Percentiles rank a stretch among this genome's conserved stretches.
These are phyloP conservation scores for Misgurnus anguillicaudatus DNA, from an alignment of 2,113 vertebrate genomes.

Conservation along the genomic window DNA sequence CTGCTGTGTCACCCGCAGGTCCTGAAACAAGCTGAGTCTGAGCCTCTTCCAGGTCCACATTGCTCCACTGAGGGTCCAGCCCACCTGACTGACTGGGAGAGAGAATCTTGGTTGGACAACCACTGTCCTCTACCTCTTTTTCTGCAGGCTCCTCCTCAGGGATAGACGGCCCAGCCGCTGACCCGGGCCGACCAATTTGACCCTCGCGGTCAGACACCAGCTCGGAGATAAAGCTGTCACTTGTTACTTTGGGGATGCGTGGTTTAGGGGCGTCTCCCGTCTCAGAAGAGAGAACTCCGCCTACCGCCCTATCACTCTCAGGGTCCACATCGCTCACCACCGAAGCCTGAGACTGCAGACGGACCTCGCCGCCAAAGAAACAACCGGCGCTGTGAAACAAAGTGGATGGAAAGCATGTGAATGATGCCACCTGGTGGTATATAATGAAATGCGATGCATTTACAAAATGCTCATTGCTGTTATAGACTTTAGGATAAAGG, in stretches of 20 bases:
- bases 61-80: slow-evolving; percentile 85
- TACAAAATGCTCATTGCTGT: background rate
- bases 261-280: slow-evolving; percentile 54
- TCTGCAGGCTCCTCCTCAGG: slow-evolving; percentile 57
- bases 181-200: slow-evolving; percentile 38
- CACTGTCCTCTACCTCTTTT: slow-evolving; percentile 42
- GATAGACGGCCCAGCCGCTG: slow-evolving; percentile 46
- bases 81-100: slow-evolving; percentile 56
- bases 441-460: background rate
- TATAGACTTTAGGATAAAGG: background rate
- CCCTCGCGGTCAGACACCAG: slow-evolving; percentile 74
- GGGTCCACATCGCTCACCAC: slow-evolving; percentile 76
- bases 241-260: slow-evolving; percentile 77
- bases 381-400: slow-evolving; percentile 83
- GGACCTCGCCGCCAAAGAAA: slow-evolving; percentile 91
- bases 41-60: slow-evolving; percentile 89
- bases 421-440: background rate
- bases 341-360: slow-evolving; percentile 70
- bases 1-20: slow-evolving; percentile 60
- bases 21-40: slow-evolving; percentile 64
- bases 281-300: slow-evolving; percentile 33
- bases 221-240: slow-evolving; percentile 80
- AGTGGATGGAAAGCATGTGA: slow-evolving; percentile 29
- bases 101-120: background rate
- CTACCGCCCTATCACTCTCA: slow-evolving; percentile 68